Evolutionary conservation across 1,140 invertebrate species (phyloP).

Genomic region (Sycobia sp.): DNA sequence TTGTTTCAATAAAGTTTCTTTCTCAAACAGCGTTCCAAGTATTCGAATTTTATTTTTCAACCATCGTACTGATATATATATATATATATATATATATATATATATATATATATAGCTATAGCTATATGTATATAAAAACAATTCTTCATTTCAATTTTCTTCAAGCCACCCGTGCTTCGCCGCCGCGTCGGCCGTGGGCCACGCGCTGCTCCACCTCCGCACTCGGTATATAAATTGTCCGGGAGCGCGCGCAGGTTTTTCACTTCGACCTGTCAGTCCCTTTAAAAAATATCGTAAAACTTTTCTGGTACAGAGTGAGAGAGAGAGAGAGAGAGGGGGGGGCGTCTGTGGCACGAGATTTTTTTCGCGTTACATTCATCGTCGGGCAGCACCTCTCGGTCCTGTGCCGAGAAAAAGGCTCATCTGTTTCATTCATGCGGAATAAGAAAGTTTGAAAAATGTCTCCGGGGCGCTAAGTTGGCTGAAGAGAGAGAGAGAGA

Average conservation of each 20-base stretch:
- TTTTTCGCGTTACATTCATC: conserved; percentile 21
- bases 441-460: conserved; percentile 35
- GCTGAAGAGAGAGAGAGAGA: neutral
- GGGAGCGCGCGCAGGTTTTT: neutral
- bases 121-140: too few species aligned
- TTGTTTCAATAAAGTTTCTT: too few species aligned
- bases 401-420: conserved; percentile 13
- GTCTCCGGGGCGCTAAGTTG: conserved; percentile 17
- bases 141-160: too few species aligned
- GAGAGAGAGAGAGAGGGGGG: too few species aligned
- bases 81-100: too few species aligned
- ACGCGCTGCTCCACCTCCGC: neutral
- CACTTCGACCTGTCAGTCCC: neutral
- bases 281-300: conserved; percentile 27
- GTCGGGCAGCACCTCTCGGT: neutral
- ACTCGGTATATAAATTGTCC: too few species aligned
- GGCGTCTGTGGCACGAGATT: conserved; percentile 1
- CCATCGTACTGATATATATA: too few species aligned
- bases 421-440: conserved; percentile 29
- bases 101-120: too few species aligned
- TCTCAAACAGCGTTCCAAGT: too few species aligned
- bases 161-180: too few species aligned
- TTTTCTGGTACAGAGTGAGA: conserved; percentile 23
- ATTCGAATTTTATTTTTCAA: too few species aligned
- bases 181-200: neutral